phyloP scores from a whole-genome alignment of 2,797 vertebrate species.

The Crocodylus rhombifer region DNA sequence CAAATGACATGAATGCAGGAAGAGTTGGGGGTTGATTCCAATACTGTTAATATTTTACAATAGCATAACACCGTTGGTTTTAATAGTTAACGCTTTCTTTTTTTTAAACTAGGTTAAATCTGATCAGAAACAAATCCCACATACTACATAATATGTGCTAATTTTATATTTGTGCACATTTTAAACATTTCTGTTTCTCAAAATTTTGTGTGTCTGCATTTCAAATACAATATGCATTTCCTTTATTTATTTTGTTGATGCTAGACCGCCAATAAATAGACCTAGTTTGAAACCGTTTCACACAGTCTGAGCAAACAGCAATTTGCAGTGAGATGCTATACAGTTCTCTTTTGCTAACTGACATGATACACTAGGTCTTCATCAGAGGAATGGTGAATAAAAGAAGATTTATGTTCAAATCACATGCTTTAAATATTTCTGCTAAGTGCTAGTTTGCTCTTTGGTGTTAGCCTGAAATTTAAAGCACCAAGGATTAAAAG shows the following conservation, averaged over 20 bases:
- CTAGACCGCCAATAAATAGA: not conserved
- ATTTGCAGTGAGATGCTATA: conserved; percentile 49
- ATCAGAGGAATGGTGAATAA: conserved; percentile 75
- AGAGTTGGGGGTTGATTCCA: conserved; percentile 49
- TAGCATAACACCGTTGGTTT: conserved; percentile 56
- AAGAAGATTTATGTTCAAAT: conserved; percentile 86
- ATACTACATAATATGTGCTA: conserved; percentile 39
- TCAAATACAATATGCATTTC: not conserved
- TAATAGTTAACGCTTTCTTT: conserved; percentile 53
- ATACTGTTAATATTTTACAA: conserved; percentile 59
- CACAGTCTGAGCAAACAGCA: conserved; percentile 25
- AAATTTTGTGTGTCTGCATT: not conserved
- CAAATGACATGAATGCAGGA: conserved; percentile 51
- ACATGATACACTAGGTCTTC: conserved; percentile 74
- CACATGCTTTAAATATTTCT: conserved; percentile 92
- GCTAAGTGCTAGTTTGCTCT: conserved; percentile 91
- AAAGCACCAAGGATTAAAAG: conserved; percentile 98
- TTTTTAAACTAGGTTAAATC: conserved; percentile 67
- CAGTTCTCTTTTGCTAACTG: conserved; percentile 71
- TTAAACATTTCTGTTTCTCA: not conserved
- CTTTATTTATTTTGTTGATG: conserved; percentile 44
- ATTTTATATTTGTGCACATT: conserved; percentile 38
- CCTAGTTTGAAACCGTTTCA: conserved; percentile 4
- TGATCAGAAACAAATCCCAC: conserved; percentile 51
- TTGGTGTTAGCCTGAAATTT: conserved; percentile 97